A percentile compares a stretch with the other conserved stretches of the same genome.
Evolutionary conservation across 2,797 vertebrate species (phyloP).

Genomic region (Betta splendens): DNA sequence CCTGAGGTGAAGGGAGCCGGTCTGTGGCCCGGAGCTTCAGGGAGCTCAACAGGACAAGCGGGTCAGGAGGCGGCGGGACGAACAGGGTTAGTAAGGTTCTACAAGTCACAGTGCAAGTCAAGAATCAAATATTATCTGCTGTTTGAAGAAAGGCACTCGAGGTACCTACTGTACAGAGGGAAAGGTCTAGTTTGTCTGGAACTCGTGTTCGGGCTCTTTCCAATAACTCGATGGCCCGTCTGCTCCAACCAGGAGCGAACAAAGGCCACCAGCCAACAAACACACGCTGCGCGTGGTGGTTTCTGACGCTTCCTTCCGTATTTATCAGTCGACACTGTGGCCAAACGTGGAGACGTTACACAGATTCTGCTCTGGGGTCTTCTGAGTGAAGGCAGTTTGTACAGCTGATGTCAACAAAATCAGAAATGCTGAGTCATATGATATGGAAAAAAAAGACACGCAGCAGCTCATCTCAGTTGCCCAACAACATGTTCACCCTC

Average conservation of each 20-base stretch:
- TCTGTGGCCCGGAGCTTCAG: slow-evolving; percentile 39
- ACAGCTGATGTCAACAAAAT: slow-evolving; percentile 48
- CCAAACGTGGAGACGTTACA: slow-evolving; percentile 17
- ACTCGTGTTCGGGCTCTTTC: slow-evolving; percentile 36
- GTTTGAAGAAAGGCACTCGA: slow-evolving; percentile 81
- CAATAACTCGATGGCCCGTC: slow-evolving; percentile 35
- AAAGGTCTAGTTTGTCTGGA: slow-evolving; percentile 57
- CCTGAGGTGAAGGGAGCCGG: slow-evolving; percentile 60
- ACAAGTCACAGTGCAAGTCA: slow-evolving; percentile 82
- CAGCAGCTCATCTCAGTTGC: not conserved
- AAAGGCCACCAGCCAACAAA: slow-evolving; percentile 13
- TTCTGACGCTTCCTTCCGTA: slow-evolving; percentile 28
- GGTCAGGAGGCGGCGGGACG: slow-evolving; percentile 15
- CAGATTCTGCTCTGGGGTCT: slow-evolving; percentile 28
- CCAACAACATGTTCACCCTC: slow-evolving; percentile 23
- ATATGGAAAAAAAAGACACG: slow-evolving; percentile 51
- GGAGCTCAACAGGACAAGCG: slow-evolving; percentile 16
- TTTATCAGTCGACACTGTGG: slow-evolving; percentile 22
- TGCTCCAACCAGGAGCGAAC: slow-evolving; percentile 27
- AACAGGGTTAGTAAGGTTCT: slow-evolving; percentile 57
- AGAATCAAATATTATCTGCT: slow-evolving; percentile 78
- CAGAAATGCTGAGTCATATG: slow-evolving; percentile 64
- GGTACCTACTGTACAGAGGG: slow-evolving; percentile 78
- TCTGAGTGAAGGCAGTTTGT: slow-evolving; percentile 59
- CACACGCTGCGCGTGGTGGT: slow-evolving; percentile 21